These are phyloP conservation scores for Hemitrygon akajei DNA, from an alignment of 2,797 vertebrate species.

Conservation along the genomic window DNA sequence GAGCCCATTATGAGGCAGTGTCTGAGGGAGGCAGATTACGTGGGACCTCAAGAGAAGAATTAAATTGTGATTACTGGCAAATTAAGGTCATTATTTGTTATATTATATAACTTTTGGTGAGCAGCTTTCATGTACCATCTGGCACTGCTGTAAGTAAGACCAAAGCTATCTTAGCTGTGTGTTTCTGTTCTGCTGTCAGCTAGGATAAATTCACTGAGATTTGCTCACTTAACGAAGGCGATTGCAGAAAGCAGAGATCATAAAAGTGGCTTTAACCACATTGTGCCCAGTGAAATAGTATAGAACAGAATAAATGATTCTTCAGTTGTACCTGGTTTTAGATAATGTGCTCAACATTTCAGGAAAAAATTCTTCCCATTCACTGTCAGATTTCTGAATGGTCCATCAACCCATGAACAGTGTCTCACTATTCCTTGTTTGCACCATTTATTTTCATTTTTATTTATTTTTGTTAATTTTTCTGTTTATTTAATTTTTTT, in stretches of 20 bases:
- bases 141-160: neutral
- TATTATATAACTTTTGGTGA: neutral
- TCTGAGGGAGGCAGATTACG: neutral
- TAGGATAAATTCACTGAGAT: neutral
- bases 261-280: neutral
- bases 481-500: no score
- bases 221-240: neutral
- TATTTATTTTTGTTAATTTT: no score
- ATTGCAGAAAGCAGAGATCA: neutral
- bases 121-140: neutral
- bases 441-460: no score
- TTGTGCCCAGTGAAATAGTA: neutral
- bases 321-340: no score
- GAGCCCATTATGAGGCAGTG: neutral
- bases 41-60: neutral
- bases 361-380: no score
- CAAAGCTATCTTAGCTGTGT: neutral
- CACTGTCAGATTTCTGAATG: no score
- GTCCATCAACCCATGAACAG: no score
- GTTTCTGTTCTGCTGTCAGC: conserved; percentile 2
- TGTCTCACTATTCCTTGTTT: no score
- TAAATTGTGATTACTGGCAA: neutral
- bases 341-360: no score
- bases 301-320: neutral
- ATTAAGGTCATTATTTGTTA: conserved; percentile 7